Conservation (phyloP, 2,797 vertebrate species). For the Botia almorhae region DNA sequence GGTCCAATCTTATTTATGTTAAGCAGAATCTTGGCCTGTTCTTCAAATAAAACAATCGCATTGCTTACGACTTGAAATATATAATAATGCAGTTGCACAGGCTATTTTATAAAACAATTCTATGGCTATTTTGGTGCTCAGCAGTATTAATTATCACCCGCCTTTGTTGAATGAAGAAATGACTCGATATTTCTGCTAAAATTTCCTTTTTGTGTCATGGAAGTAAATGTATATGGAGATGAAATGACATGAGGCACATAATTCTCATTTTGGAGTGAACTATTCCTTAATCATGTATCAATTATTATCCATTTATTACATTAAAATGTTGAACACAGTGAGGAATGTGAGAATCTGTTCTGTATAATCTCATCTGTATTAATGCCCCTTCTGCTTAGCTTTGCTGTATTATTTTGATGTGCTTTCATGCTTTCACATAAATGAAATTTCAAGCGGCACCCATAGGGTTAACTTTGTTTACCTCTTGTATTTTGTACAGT, state of each 20-base stretch:
- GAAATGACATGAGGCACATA: background rate
- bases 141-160: background rate
- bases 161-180: background rate
- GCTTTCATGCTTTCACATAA: slow-evolving; percentile 32
- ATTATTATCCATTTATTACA: slow-evolving; percentile 26
- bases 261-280: background rate
- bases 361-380: slow-evolving; percentile 30
- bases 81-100: too few species aligned
- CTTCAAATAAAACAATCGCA: background rate
- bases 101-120: background rate
- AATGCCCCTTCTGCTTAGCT: slow-evolving; percentile 30
- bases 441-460: slow-evolving; percentile 57
- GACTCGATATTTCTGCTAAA: background rate
- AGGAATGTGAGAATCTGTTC: slow-evolving; percentile 18
- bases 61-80: too few species aligned
- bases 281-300: background rate
- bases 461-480: slow-evolving; percentile 55
- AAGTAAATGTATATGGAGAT: background rate
- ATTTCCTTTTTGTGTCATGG: background rate
- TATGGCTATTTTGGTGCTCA: background rate
- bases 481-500: slow-evolving; percentile 14
- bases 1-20: background rate
- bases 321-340: slow-evolving; percentile 10
- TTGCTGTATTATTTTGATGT: slow-evolving; percentile 33
- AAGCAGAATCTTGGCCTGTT: background rate